Percentiles rank a stretch among this genome's conserved stretches.
Evolutionary conservation across 2,797 vertebrate genomes (phyloP).

Genomic region (Oreonectes daqikongensis): DNA sequence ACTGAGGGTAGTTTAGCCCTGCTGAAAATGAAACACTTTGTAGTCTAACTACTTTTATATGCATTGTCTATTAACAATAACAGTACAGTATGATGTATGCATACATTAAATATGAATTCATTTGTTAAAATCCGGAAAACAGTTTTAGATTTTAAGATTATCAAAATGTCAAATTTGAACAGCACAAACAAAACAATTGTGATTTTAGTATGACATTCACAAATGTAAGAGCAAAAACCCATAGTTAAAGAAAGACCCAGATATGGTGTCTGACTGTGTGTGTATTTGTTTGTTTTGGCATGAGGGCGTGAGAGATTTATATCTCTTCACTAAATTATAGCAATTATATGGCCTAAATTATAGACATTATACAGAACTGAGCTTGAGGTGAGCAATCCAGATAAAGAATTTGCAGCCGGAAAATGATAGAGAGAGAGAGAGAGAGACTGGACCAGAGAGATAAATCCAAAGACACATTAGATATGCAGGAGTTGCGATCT

Average conservation of each 20-base stretch:
- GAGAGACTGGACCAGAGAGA: constrained; percentile 20
- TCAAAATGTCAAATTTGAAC: background rate
- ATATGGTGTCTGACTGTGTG: background rate
- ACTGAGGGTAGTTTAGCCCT: background rate
- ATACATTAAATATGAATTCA: background rate
- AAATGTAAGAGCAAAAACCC: background rate
- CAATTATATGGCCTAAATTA: constrained; percentile 3
- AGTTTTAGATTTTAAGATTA: too few species aligned
- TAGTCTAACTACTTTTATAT: too few species aligned
- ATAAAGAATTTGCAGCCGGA: background rate
- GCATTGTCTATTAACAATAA: background rate
- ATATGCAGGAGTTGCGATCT: constrained; percentile 39
- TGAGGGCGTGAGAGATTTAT: background rate
- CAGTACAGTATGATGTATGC: background rate
- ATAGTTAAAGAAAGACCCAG: background rate
- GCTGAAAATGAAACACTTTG: too few species aligned
- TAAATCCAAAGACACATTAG: constrained; percentile 14
- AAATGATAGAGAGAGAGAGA: constrained; percentile 28
- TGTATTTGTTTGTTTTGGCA: background rate
- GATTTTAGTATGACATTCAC: background rate
- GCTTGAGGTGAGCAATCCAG: constrained; percentile 14
- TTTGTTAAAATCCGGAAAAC: too few species aligned
- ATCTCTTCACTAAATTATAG: constrained; percentile 15
- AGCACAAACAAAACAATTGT: too few species aligned
- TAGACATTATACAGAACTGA: constrained; percentile 8